These are phyloP conservation scores for Cenopis cana DNA, from an alignment of 2,888 invertebrate genomes.

Conservation along the genomic window DNA sequence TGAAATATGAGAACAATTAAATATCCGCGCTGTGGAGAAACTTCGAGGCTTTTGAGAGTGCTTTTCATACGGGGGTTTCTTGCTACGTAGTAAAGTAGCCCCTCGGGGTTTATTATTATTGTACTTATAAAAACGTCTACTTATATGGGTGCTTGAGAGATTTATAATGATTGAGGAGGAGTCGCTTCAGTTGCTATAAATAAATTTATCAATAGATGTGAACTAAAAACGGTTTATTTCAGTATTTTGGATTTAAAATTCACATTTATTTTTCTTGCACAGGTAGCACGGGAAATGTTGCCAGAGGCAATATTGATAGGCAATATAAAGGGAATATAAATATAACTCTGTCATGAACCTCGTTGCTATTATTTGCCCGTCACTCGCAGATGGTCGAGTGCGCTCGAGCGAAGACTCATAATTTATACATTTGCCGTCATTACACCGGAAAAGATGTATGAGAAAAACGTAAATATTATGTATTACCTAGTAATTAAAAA, in stretches of 20 bases:
- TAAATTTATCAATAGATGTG: too few relatives aligned
- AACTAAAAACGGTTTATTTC: too few relatives aligned
- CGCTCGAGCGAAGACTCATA: conserved; percentile 17
- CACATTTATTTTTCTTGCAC: too few relatives aligned
- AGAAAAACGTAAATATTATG: too few relatives aligned
- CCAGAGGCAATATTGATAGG: too few relatives aligned
- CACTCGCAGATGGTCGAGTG: conserved; percentile 51
- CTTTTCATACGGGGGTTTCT: conserved; percentile 30
- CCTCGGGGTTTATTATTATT: not conserved
- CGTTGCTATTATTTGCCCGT: conserved; percentile 60
- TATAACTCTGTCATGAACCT: conserved; percentile 39
- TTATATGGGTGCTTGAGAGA: not conserved
- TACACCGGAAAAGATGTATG: conserved; percentile 31
- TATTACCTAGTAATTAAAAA: too few relatives aligned
- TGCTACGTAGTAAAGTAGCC: conserved; percentile 26
- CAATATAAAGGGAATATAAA: too few relatives aligned
- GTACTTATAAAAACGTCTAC: not conserved
- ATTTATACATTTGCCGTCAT: conserved; percentile 43
- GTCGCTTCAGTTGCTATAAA: too few relatives aligned
- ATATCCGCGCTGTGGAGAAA: conserved; percentile 18
- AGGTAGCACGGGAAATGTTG: too few relatives aligned
- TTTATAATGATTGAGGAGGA: not conserved
- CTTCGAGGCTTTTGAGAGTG: not conserved
- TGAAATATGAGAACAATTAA: conserved; percentile 34
- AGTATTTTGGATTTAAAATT: too few relatives aligned